Conservation (phyloP, 2,797 vertebrate species). For the Myotis planiceps region DNA sequence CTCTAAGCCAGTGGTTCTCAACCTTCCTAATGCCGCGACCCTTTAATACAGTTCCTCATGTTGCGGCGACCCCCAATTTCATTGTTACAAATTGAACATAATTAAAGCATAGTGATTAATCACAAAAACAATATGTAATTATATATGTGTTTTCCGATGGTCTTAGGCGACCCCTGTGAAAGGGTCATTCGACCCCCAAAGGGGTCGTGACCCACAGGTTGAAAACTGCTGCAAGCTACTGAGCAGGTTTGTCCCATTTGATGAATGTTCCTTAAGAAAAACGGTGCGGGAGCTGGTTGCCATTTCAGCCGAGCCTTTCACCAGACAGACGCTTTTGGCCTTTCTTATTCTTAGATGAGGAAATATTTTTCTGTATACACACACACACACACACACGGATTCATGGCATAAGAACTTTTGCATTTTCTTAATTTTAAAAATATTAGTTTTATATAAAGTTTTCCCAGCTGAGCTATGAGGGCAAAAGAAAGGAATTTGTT, state of each 20-base stretch:
- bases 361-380: not conserved
- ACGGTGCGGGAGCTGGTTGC: not conserved
- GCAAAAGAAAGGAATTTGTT: not conserved
- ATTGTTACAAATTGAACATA: too few species aligned
- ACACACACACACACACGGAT: not conserved
- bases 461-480: not conserved
- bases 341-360: not conserved
- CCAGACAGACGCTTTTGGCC: rapidly evolving
- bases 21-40: too few species aligned
- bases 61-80: too few species aligned
- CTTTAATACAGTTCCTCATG: too few species aligned
- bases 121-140: too few species aligned
- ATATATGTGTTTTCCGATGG: too few species aligned
- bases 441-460: not conserved
- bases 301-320: not conserved
- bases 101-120: too few species aligned
- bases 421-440: not conserved
- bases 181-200: too few species aligned
- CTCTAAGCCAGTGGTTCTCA: too few species aligned
- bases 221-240: too few species aligned
- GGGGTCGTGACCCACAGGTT: too few species aligned
- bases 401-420: not conserved
- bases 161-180: too few species aligned
- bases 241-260: not conserved
- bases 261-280: not conserved